Evolutionary conservation across 1,140 invertebrate species (phyloP).

Genomic region (Pollicipes pollicipes): DNA sequence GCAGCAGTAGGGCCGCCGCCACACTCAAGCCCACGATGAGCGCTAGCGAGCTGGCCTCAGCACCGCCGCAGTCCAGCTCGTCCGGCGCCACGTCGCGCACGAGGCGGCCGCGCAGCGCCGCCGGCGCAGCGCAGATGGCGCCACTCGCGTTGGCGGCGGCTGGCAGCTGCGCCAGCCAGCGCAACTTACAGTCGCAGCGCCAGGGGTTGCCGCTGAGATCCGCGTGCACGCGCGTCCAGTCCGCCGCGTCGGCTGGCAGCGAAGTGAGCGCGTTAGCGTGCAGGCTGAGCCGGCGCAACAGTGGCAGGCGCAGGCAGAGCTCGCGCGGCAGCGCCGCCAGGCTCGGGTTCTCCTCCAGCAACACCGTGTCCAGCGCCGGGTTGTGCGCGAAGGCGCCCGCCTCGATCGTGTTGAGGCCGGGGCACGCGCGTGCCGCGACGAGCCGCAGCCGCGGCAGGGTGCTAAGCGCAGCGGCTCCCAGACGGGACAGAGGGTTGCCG

Average conservation of each 20-base stretch:
- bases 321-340: not conserved
- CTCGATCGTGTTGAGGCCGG: not conserved
- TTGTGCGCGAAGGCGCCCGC: not conserved
- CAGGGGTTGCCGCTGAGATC: slow-evolving; percentile 18
- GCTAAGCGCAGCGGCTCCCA: not conserved
- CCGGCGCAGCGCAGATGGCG: not conserved
- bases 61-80: not conserved
- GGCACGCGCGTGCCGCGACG: not conserved
- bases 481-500: not conserved
- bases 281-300: slow-evolving; percentile 11
- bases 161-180: slow-evolving; percentile 14
- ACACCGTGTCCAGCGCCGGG: not conserved
- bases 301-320: not conserved
- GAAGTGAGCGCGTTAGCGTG: slow-evolving; percentile 12
- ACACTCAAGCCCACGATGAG: not conserved
- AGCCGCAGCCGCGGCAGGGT: not conserved
- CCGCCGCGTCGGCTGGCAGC: slow-evolving; percentile 9
- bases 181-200: slow-evolving; percentile 15
- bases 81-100: not conserved
- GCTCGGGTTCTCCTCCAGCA: not conserved
- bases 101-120: not conserved
- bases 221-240: slow-evolving; percentile 10
- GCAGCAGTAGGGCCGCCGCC: not conserved
- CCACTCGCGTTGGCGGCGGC: not conserved
- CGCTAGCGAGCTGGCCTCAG: not conserved